Evolutionary conservation across 2,797 vertebrate species (phyloP).

Genomic region (Girardinus metallicus): DNA sequence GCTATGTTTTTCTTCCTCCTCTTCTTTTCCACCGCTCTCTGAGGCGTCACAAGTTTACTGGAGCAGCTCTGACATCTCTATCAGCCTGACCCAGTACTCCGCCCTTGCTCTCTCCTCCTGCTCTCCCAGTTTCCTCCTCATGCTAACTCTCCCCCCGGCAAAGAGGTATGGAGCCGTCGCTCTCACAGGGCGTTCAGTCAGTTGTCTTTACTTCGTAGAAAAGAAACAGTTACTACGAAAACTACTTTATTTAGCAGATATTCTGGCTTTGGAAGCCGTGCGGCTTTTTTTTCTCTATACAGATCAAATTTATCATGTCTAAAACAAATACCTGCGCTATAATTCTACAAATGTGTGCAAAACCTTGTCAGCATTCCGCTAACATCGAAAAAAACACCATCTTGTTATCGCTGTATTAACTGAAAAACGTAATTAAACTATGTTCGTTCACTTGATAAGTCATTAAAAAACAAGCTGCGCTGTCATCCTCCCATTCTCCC

Average conservation of each 20-base stretch:
- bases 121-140: conserved; percentile 74
- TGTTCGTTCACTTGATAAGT: no score
- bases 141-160: background rate
- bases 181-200: background rate
- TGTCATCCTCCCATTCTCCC: no score
- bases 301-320: no score
- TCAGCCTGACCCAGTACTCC: conserved; percentile 85
- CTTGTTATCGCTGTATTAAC: no score
- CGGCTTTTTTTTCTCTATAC: no score
- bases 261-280: background rate
- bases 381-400: no score
- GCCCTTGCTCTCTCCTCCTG: conserved; percentile 62
- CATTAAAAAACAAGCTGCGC: no score
- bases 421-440: no score
- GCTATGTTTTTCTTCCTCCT: background rate
- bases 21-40: conserved; percentile 32
- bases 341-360: no score
- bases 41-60: conserved; percentile 86
- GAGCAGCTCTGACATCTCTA: conserved; percentile 90
- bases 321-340: no score
- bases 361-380: no score
- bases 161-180: background rate
- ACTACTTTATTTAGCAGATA: background rate
- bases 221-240: background rate
- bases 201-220: background rate